A percentile compares a stretch with the other conserved stretches of the same genome.
These are phyloP conservation scores for Luidia sarsii DNA, from an alignment of 53 echinoderm and acorn worm genomes.

Conservation along the genomic window DNA sequence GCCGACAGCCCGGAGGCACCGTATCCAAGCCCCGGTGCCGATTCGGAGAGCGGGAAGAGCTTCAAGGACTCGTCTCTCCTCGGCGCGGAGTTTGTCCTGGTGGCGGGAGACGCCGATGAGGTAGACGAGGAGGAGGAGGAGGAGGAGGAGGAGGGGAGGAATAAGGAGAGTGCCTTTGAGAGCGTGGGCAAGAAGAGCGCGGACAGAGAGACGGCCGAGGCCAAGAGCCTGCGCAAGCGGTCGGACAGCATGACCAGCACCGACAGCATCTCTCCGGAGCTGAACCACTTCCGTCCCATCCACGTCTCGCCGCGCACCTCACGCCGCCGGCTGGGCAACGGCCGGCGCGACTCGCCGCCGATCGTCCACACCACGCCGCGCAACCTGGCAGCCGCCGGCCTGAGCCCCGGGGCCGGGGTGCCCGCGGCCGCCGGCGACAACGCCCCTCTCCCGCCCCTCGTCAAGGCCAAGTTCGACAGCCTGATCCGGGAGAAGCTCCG, in stretches of 20 bases:
- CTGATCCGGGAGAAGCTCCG: constrained; percentile 62
- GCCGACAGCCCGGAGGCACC: constrained; percentile 15
- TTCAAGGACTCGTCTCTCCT: constrained; percentile 17
- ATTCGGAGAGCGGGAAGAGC: constrained; percentile 16
- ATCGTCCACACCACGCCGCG: constrained; percentile 87
- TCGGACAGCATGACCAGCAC: constrained; percentile 88
- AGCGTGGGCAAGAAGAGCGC: constrained; percentile 19
- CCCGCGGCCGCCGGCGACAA: too few relatives aligned
- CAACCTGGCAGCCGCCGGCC: constrained; percentile 69
- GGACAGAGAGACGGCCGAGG: neutral
- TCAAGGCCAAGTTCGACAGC: constrained; percentile 72
- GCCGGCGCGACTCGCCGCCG: constrained; percentile 70
- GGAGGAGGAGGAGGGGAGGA: neutral
- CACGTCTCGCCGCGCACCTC: constrained; percentile 92
- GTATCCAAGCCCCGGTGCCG: constrained; percentile 43
- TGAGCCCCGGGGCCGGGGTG: constrained; percentile 2
- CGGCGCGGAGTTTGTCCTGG: constrained; percentile 18
- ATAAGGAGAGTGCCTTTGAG: constrained; percentile 45
- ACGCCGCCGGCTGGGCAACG: constrained; percentile 78
- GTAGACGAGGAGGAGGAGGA: neutral
- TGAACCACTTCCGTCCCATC: constrained; percentile 95
- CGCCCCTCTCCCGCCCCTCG: constrained; percentile 47
- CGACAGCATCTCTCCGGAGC: constrained; percentile 90
- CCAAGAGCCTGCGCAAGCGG: constrained; percentile 36
- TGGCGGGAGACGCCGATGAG: constrained; percentile 8